Base-by-base conservation (phyloP, 2,113 vertebrate genomes). In the Pungitius pungitius region DNA sequence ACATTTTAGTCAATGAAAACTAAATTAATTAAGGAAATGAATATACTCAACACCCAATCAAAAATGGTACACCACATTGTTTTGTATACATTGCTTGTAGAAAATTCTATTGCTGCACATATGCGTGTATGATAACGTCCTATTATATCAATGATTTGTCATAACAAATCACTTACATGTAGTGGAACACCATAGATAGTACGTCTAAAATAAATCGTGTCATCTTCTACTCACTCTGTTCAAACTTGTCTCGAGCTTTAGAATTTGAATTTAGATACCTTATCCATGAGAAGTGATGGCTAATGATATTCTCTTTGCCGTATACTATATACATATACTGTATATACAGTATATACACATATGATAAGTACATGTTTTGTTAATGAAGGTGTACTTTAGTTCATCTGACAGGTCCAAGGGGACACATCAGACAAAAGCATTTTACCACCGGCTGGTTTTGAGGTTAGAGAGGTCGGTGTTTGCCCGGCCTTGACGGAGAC, bases 401-500 rank as follows among this genome's bases (percentile, higher is more conserved):
- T 60, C 7, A 26, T 61, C 8, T 40, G 37, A 11, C 39, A 6
- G 8, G 14, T 7, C 4, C 39, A 27, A 26, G 14, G 8, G 13
- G 22, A 8, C 15, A 37, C 20, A 24, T 40, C n/a, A 42, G 22
- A 22, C 37, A 26, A 61, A 20, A 26, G 9, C 22, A 17, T 3
- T 22, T 60, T 24, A 39, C 1, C n/a, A 61, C 8, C 24, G 6
- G 10, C 2, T 43, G 22, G 3, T 62, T 62, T 26, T 18, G 39
- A 33, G 26, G 43, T 64, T n/a, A 2, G 18, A 33, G 17, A 64
- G 65, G 58, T 52, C 60, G 56, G 57, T 39, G 12, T 43, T 58
- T 49, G 24, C 39, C 20, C 13, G 75, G 78, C 83, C 81, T 89
- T 86, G 83, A 69, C 24, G 51, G 45, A 59, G 66, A 79, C 26